Evolutionary conservation across 2,797 vertebrate species (phyloP).

Genomic region (Novumbra hubbsi): DNA sequence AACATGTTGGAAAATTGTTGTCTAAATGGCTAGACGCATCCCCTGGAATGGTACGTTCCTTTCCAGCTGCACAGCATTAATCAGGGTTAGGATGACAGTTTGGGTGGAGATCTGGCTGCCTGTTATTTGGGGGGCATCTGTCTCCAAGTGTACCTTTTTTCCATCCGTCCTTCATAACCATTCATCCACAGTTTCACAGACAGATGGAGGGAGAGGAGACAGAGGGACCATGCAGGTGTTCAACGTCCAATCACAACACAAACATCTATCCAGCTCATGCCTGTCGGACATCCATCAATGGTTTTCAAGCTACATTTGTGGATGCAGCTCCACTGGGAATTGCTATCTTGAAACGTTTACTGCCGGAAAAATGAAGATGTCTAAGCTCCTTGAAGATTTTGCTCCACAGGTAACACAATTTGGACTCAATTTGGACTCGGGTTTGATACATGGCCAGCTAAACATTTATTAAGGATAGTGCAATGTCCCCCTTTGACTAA

Average conservation of each 20-base stretch:
- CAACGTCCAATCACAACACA: conserved; percentile 35
- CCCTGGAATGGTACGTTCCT: too few relatives aligned
- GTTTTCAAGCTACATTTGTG: background rate
- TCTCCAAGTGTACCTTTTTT: conserved; percentile 13
- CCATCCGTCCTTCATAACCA: conserved; percentile 37
- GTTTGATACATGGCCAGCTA: background rate
- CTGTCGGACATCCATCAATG: conserved; percentile 31
- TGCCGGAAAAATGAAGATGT: background rate
- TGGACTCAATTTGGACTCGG: too few relatives aligned
- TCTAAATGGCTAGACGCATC: too few relatives aligned
- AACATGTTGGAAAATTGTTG: too few relatives aligned
- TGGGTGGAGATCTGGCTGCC: background rate
- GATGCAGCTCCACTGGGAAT: background rate
- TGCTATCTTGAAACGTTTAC: background rate
- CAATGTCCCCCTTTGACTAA: conserved; percentile 34
- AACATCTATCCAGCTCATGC: conserved; percentile 37
- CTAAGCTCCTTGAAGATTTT: background rate
- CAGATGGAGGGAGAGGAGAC: conserved; percentile 62
- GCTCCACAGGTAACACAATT: background rate
- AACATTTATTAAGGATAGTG: conserved; percentile 31
- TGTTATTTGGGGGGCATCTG: conserved; percentile 9
- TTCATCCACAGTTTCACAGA: conserved; percentile 33
- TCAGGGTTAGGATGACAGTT: background rate
- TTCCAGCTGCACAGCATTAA: background rate
- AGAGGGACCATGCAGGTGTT: conserved; percentile 53